Base-by-base conservation (phyloP, 2,888 invertebrate species). In the Synanthedon formicaeformis region DNA sequence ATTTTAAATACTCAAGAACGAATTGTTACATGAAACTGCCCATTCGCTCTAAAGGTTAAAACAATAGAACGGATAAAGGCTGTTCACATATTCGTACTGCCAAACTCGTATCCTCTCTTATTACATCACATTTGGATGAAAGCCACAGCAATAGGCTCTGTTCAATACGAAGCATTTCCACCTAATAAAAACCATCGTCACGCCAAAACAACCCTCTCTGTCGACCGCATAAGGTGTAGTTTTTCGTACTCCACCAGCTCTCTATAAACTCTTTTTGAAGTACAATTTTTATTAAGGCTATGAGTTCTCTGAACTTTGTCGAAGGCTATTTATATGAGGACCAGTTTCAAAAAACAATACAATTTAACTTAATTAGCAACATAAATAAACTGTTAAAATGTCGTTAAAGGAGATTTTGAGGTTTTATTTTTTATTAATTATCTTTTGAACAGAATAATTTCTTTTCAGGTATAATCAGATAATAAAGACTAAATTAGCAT, bases 1-100 rank as follows among this genome's bases (percentile, higher is more conserved):
- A 23, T 23, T 8, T 34, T 6, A 34, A 10, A 34, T 34, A 34
- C 34, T 23, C 5, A 23, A 23, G 10, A 34, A 8, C 34, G 34
- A 34, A 34, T 34, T 2, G 34, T 64, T 53, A 61, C 64, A 65
- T 70, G 64, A 67, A 75, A 75, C 71, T 58, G 67, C 60, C 58
- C 64, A 58, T 60, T n/a, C n/a, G n/a, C n/a, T n/a, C n/a, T n/a
- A 60, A 59, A 63, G 60, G 2, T 56, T 55, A 56, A 60, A 57
- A 66, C 63, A 67, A 65, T 67, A 58, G 58, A 62, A 58, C 63
- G 57, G 56, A 54, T 56, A 61, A 64, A 53, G 54, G 55, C 55
- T 14, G 13, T 49, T 49, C 16, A 16, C 23, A 23, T 49, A 18
- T 18, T 49, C 12, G 49, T 49, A 16, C 14, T 49, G 41, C 41